Conservation (phyloP, 2,888 invertebrate genomes). For the Adelognathus sp. region DNA sequence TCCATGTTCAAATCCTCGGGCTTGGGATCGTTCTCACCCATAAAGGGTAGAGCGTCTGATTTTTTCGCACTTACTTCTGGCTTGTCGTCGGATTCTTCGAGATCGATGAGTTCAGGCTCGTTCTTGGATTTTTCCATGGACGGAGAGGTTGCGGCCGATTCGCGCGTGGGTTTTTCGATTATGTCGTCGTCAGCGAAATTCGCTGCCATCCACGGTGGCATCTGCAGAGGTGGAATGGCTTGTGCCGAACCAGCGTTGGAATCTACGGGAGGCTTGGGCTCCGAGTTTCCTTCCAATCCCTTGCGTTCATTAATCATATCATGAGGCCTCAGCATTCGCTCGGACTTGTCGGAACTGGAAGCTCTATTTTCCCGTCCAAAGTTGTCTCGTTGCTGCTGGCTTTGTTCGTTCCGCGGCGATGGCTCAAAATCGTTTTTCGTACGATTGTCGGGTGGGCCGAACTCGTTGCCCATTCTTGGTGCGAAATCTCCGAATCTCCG, state of each 20-base stretch:
- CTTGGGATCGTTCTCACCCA: constrained; percentile 77
- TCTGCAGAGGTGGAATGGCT: constrained; percentile 63
- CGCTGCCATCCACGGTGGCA: constrained; percentile 67
- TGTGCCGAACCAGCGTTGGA: constrained; percentile 6
- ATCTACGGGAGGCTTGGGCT: constrained; percentile 1
- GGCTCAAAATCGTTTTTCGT: constrained; percentile 1
- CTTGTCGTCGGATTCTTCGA: constrained; percentile 15
- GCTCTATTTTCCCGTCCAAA: constrained; percentile 13
- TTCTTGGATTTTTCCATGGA: background rate
- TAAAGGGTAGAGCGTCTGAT: constrained; percentile 74
- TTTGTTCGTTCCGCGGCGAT: constrained; percentile 12
- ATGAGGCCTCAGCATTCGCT: constrained; percentile 7
- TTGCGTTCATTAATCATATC: constrained; percentile 8
- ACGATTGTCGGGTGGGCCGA: constrained; percentile 5
- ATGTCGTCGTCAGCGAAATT: constrained; percentile 48
- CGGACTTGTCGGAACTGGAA: background rate
- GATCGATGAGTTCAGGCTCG: background rate
- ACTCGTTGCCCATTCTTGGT: constrained; percentile 14
- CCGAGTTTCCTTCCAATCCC: constrained; percentile 20
- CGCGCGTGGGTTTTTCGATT: constrained; percentile 16
- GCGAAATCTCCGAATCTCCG: constrained; percentile 46
- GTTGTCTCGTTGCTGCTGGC: constrained; percentile 10
- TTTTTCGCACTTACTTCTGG: constrained; percentile 55
- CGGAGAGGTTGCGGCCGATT: constrained; percentile 5
- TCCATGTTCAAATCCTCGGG: constrained; percentile 78